Conservation (phyloP, 64 coral and sea anemone species). For the Stichodactyla mertensii region DNA sequence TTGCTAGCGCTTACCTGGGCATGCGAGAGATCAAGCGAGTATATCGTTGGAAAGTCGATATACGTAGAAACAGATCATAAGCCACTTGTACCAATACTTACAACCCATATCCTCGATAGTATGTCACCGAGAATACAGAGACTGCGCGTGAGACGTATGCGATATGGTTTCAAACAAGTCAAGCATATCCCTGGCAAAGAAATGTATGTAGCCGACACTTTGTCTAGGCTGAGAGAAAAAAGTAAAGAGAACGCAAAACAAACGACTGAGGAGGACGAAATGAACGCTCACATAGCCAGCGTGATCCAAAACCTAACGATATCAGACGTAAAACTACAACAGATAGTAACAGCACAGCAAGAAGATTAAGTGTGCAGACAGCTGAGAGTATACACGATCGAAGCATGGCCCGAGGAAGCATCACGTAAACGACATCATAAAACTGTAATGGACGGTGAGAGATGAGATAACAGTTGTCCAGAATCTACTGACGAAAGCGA, state of each 20-base stretch:
- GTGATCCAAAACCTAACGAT: neutral
- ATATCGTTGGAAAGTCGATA: no score
- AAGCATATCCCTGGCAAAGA: no score
- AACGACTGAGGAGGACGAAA: conserved; percentile 6
- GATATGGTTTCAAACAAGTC: no score
- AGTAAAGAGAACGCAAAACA: neutral
- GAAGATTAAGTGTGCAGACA: conserved; percentile 44
- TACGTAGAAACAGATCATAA: no score
- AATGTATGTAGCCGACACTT: no score
- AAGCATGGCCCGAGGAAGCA: conserved; percentile 41
- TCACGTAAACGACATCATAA: conserved; percentile 21
- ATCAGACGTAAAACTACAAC: neutral
- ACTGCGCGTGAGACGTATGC: no score
- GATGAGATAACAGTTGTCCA: conserved; percentile 27
- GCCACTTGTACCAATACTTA: no score
- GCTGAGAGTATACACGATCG: neutral
- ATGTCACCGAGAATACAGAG: no score
- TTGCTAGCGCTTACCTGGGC: no score
- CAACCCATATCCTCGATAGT: no score
- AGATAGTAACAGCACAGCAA: neutral
- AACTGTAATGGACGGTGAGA: conserved; percentile 23
- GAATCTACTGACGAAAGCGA: conserved; percentile 26
- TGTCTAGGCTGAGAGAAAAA: neutral
- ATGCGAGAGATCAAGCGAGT: no score
- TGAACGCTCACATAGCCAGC: conserved; percentile 8